phyloP scores from a whole-genome alignment of 2,113 vertebrate genomes.

The Dolichallabes microphthalmus region DNA sequence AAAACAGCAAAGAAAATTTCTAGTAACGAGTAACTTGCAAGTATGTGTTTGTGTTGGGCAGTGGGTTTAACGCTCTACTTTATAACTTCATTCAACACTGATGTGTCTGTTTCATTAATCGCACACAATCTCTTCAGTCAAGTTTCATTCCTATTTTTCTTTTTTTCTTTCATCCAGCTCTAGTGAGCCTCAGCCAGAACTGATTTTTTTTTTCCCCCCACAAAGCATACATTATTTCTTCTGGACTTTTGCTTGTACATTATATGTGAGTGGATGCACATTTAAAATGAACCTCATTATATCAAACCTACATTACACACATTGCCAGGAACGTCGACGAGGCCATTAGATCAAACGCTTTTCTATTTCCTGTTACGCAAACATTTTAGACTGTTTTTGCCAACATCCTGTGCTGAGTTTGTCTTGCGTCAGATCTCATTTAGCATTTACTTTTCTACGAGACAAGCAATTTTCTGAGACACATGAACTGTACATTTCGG shows the following conservation, averaged over 20 bases:
- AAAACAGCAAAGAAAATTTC: slow-evolving; percentile 29
- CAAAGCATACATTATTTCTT: background rate
- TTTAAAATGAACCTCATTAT: background rate
- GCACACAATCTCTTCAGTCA: slow-evolving; percentile 17
- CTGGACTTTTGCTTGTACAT: background rate
- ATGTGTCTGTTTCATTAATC: slow-evolving; percentile 16
- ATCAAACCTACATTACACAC: background rate
- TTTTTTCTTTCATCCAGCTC: background rate
- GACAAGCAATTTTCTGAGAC: slow-evolving; percentile 26
- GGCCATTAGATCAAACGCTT: slow-evolving; percentile 18
- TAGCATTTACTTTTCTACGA: slow-evolving; percentile 5
- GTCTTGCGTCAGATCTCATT: background rate
- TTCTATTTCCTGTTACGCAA: slow-evolving; percentile 18
- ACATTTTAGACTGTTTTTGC: slow-evolving; percentile 16
- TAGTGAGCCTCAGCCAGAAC: background rate
- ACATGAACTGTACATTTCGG: slow-evolving; percentile 28
- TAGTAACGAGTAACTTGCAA: slow-evolving; percentile 49
- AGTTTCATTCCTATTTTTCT: background rate
- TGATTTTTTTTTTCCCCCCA: background rate
- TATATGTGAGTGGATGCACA: background rate
- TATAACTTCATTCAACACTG: slow-evolving; percentile 22
- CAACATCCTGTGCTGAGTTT: slow-evolving; percentile 2
- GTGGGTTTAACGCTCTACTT: background rate
- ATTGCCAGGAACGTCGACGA: background rate
- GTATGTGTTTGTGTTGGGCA: slow-evolving; percentile 28